Evolutionary conservation across 2,113 vertebrate species (phyloP).

Genomic region (rabbit (Oryctolagus cuniculus)): DNA sequence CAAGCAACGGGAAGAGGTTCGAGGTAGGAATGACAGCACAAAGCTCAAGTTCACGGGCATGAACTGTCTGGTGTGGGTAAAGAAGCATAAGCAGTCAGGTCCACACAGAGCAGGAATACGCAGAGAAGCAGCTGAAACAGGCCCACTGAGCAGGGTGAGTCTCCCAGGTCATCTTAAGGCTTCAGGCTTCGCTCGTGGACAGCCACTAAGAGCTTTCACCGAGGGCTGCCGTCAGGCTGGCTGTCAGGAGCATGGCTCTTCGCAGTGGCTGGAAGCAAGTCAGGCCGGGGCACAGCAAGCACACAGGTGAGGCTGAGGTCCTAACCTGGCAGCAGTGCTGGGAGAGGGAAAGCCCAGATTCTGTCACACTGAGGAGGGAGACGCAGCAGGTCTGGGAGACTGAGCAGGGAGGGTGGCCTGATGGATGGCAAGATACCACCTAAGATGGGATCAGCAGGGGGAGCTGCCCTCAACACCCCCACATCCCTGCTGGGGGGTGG

Average conservation of each 20-base stretch:
- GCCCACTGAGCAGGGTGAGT: neutral
- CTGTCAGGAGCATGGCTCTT: neutral
- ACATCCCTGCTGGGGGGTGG: neutral
- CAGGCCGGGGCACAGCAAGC: neutral
- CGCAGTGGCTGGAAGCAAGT: neutral
- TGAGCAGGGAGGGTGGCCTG: neutral
- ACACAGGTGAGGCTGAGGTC: neutral
- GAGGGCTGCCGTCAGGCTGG: neutral
- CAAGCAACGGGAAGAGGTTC: neutral
- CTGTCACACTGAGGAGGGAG: neutral
- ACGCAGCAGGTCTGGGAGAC: neutral
- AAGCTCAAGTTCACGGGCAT: neutral
- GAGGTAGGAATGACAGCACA: neutral
- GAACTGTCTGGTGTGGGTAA: neutral
- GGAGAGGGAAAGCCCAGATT: neutral
- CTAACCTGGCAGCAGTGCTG: neutral
- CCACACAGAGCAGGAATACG: neutral
- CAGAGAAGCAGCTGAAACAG: neutral
- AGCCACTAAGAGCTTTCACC: neutral
- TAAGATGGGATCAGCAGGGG: rapidly evolving
- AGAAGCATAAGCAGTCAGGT: neutral
- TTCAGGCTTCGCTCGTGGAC: neutral
- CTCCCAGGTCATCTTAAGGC: neutral
- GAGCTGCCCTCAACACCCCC: neutral
- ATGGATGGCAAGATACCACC: neutral